Evolutionary conservation across 2,113 vertebrate species (phyloP).

Genomic region (Malaclemys terrapin): DNA sequence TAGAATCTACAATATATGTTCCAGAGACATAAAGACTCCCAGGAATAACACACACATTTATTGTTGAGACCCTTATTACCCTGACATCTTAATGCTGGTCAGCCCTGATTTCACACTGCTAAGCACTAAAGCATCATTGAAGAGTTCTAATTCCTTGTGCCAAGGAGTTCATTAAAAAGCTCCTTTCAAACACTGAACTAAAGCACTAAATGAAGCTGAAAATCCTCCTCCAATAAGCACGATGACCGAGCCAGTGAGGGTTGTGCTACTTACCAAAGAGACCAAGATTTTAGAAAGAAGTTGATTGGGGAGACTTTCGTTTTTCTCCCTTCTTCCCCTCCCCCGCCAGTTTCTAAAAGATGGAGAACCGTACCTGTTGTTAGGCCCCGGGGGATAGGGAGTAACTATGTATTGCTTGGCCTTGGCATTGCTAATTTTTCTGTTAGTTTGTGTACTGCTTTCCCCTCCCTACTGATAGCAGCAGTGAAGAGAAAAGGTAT

Average conservation of each 20-base stretch:
- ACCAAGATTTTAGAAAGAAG: not conserved
- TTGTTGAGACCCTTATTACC: rapidly evolving
- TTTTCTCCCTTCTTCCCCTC: not conserved
- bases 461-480: not conserved
- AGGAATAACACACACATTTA: rapidly evolving
- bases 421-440: not conserved
- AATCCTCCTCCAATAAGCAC: not conserved
- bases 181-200: not conserved
- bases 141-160: not conserved
- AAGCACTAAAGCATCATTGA: not conserved
- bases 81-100: rapidly evolving
- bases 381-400: not conserved
- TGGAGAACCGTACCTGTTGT: not conserved
- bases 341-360: not conserved
- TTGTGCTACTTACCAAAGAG: not conserved
- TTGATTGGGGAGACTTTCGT: not conserved
- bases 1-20: not conserved
- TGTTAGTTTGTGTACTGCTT: not conserved
- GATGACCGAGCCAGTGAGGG: not conserved
- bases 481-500: not conserved
- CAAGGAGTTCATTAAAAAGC: not conserved
- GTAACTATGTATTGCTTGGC: not conserved
- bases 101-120: not conserved
- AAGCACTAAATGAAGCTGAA: not conserved
- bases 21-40: not conserved